phyloP scores from a whole-genome alignment of 2,888 invertebrate genomes.

The Sabatieria punctata region DNA sequence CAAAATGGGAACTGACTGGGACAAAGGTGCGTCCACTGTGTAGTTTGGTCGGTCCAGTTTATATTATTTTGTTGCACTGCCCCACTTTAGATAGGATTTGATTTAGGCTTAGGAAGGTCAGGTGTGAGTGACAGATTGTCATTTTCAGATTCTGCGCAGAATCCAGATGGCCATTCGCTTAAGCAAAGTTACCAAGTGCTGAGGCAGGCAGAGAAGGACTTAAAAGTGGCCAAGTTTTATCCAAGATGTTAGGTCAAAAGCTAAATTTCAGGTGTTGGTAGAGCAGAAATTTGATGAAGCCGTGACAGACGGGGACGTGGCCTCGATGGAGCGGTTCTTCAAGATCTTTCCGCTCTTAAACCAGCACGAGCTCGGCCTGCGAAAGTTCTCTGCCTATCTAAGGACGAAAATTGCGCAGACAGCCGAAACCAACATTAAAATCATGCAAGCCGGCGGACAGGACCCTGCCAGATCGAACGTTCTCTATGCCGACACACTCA shows the following conservation, averaged over 20 bases:
- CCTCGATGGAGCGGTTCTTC: conserved; percentile 80
- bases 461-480: conserved; percentile 54
- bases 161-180: conserved; percentile 43
- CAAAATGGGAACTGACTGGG: conserved; percentile 15
- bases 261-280: conserved; percentile 42
- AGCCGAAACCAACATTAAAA: conserved; percentile 20
- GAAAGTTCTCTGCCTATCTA: conserved; percentile 60
- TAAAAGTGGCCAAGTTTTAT: conserved; percentile 31
- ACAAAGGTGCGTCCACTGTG: conserved; percentile 10
- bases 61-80: conserved; percentile 2
- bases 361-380: conserved; percentile 71
- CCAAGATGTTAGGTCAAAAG: neutral
- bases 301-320: conserved; percentile 64
- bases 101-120: neutral
- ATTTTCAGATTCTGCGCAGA: neutral
- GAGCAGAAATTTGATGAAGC: conserved; percentile 74
- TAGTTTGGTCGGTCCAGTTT: conserved; percentile 10
- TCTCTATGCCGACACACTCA: conserved; percentile 66
- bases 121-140: neutral
- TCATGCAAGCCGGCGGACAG: conserved; percentile 14
- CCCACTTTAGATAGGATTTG: conserved; percentile 3
- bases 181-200: conserved; percentile 53
- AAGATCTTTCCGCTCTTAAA: conserved; percentile 89
- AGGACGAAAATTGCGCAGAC: conserved; percentile 38
- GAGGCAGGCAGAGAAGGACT: conserved; percentile 55